Percentiles rank a stretch among this genome's conserved stretches.
Evolutionary conservation across 2,888 invertebrate genomes (phyloP).

Genomic region (Mimachlamys varia): DNA sequence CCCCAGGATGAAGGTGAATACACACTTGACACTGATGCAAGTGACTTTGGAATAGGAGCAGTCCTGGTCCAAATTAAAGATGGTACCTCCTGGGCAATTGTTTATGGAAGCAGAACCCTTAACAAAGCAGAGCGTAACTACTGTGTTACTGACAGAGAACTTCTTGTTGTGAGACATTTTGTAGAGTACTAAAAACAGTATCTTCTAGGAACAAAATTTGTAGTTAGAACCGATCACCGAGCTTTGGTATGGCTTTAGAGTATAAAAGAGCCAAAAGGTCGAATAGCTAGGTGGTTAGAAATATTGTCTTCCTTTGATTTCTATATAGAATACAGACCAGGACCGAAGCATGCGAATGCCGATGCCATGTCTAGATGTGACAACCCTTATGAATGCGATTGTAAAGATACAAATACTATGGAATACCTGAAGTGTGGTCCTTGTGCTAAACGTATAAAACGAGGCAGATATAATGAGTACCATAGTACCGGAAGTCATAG

Average conservation of each 20-base stretch:
- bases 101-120: slow-evolving; percentile 50
- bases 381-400: no score
- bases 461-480: no score
- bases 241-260: slow-evolving; percentile 54
- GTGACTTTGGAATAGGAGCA: slow-evolving; percentile 50
- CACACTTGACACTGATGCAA: slow-evolving; percentile 54
- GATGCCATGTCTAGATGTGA: no score
- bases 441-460: no score
- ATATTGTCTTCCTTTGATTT: no score
- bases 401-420: no score
- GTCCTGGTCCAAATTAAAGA: slow-evolving; percentile 54
- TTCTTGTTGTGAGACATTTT: slow-evolving; percentile 49
- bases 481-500: no score
- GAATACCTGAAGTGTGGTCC: no score
- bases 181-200: slow-evolving; percentile 51
- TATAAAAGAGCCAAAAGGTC: no score
- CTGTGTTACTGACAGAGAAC: slow-evolving; percentile 49
- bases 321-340: no score
- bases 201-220: slow-evolving; percentile 46
- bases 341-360: no score
- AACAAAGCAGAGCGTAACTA: slow-evolving; percentile 56
- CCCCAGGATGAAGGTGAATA: slow-evolving; percentile 51
- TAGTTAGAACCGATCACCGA: slow-evolving; percentile 49
- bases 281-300: no score
- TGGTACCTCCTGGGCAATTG: slow-evolving; percentile 41